Evolutionary conservation across 2,797 vertebrate genomes (phyloP).

Genomic region (Darevskia nairensis): DNA sequence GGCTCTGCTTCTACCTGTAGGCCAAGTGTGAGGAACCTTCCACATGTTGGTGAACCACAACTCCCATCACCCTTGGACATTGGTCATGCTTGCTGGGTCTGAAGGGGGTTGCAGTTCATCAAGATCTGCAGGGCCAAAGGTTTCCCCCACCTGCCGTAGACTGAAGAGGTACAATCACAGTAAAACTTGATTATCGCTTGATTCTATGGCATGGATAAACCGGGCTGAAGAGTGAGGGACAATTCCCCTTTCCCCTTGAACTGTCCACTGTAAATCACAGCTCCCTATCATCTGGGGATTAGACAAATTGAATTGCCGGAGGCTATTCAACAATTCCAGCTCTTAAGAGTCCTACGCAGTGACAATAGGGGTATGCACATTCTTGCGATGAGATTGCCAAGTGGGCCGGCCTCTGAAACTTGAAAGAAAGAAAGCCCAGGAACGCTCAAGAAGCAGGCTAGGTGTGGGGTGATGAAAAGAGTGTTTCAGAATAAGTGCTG

Average conservation of each 20-base stretch:
- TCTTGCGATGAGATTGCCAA: not conserved
- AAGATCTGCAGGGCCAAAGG: no score
- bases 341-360: conserved; percentile 15
- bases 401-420: not conserved
- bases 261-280: conserved; percentile 1
- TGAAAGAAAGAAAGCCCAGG: not conserved
- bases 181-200: not conserved
- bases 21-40: no score
- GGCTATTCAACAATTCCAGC: conserved; percentile 1
- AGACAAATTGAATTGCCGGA: conserved; percentile 21
- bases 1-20: no score
- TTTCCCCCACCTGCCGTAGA: no score
- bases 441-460: conserved; percentile 5
- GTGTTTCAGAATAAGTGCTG: conserved; percentile 23
- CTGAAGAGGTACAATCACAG: not conserved
- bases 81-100: no score
- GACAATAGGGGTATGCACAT: not conserved
- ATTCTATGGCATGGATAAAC: not conserved
- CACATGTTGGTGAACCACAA: no score
- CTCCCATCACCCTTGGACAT: no score
- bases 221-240: not conserved
- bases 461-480: conserved; percentile 25
- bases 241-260: not conserved
- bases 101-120: no score
- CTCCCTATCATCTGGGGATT: conserved; percentile 10